Evolutionary conservation across 2,113 vertebrate genomes (phyloP).

Genomic region (Plecotus auritus): DNA sequence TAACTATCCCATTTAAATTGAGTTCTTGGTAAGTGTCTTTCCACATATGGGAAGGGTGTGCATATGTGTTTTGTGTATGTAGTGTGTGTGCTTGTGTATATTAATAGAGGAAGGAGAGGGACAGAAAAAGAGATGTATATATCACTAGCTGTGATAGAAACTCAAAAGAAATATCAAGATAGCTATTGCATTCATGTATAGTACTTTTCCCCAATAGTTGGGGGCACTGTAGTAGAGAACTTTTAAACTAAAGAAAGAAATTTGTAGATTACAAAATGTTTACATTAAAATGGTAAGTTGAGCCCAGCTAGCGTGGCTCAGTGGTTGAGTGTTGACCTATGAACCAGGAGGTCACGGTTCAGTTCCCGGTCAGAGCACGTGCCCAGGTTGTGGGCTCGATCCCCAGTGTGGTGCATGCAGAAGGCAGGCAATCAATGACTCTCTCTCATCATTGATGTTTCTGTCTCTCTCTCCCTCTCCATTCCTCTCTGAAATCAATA

Average conservation of each 20-base stretch:
- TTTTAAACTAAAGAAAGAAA: conserved; percentile 2
- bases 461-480: no score
- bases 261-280: conserved; percentile 19
- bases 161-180: background rate
- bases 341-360: no score
- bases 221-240: background rate
- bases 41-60: background rate
- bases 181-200: background rate
- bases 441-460: no score
- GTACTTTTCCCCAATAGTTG: conserved; percentile 6
- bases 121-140: background rate
- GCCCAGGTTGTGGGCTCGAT: no score
- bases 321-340: no score
- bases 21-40: background rate
- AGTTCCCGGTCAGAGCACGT: no score
- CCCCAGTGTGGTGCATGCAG: no score
- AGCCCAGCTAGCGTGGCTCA: background rate
- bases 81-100: background rate
- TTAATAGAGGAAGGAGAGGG: background rate
- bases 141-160: background rate
- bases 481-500: no score
- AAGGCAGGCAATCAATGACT: no score
- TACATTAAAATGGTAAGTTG: background rate
- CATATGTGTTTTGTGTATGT: background rate
- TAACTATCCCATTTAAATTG: conserved; percentile 8